phyloP scores from a whole-genome alignment of 2,113 vertebrate species.

The Vimba vimba region DNA sequence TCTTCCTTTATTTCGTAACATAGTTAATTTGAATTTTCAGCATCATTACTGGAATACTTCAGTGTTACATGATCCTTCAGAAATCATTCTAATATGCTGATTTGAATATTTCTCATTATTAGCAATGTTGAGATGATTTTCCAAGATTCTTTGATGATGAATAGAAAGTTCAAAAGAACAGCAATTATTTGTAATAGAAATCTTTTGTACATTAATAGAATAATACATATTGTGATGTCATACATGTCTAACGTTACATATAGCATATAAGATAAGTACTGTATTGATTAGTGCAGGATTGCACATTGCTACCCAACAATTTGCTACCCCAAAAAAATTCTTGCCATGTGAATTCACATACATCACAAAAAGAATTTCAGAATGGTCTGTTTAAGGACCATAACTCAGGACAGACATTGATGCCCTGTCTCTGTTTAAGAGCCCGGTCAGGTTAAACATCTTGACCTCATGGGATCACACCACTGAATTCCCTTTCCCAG shows the following conservation, averaged over 20 bases:
- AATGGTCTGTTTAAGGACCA: not conserved
- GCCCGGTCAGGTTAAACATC: constrained; percentile 68
- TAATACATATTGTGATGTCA: not conserved
- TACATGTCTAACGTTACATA: not conserved
- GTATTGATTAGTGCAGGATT: not conserved
- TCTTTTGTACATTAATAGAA: not conserved
- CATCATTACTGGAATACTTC: not conserved
- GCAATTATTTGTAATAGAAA: not conserved
- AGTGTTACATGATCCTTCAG: not conserved
- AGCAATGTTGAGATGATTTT: not conserved
- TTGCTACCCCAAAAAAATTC: not conserved
- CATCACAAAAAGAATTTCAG: not conserved
- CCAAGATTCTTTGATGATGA: not conserved
- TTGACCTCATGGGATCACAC: constrained; percentile 65
- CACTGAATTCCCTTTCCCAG: constrained; percentile 62
- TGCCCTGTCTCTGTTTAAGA: constrained; percentile 44
- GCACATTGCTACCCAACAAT: not conserved
- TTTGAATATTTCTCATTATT: not conserved
- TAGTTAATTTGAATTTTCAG: not conserved
- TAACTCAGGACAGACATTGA: constrained; percentile 31
- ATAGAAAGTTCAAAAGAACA: not conserved
- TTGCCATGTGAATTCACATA: not conserved
- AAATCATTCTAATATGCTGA: not conserved
- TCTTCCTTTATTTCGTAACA: too few species aligned
- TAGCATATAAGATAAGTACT: not conserved